Evolutionary conservation across 1,140 invertebrate species (phyloP).

Genomic region (Neuroterus valhalla): DNA sequence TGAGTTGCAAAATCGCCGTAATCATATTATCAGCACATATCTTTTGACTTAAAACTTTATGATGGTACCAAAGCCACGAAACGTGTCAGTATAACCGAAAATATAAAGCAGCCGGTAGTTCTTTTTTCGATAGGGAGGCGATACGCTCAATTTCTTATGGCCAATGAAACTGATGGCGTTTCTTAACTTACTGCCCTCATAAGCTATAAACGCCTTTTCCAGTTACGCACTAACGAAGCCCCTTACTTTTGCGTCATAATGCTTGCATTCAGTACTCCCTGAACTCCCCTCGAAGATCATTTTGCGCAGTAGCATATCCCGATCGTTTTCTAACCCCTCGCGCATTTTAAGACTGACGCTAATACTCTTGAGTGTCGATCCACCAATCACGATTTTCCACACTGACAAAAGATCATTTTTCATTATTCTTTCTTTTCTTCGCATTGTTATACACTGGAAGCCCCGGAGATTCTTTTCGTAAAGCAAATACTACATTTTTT

Average conservation of each 20-base stretch:
- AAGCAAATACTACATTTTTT: too few relatives aligned
- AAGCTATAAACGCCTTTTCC: constrained; percentile 56
- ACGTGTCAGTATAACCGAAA: too few relatives aligned
- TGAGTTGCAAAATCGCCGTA: constrained; percentile 2
- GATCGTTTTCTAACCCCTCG: constrained; percentile 5
- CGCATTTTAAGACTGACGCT: constrained; percentile 11
- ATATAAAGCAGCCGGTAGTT: too few relatives aligned
- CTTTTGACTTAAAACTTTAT: background rate
- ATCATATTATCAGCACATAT: background rate
- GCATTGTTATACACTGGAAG: too few relatives aligned
- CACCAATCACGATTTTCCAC: background rate
- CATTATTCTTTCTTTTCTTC: background rate
- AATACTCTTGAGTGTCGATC: background rate
- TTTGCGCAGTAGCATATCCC: constrained; percentile 18
- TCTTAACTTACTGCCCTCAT: constrained; percentile 45
- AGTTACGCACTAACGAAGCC: constrained; percentile 58
- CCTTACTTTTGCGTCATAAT: constrained; percentile 55
- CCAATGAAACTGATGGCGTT: background rate
- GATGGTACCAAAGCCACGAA: too few relatives aligned
- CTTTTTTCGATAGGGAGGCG: background rate
- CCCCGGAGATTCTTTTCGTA: too few relatives aligned
- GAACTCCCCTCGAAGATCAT: constrained; percentile 24
- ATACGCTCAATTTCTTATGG: constrained; percentile 11
- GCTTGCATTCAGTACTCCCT: constrained; percentile 54
- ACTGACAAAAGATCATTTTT: constrained; percentile 4